Base-by-base conservation (phyloP, 1,140 invertebrate genomes). In the Stegodyphus mimosarum region DNA sequence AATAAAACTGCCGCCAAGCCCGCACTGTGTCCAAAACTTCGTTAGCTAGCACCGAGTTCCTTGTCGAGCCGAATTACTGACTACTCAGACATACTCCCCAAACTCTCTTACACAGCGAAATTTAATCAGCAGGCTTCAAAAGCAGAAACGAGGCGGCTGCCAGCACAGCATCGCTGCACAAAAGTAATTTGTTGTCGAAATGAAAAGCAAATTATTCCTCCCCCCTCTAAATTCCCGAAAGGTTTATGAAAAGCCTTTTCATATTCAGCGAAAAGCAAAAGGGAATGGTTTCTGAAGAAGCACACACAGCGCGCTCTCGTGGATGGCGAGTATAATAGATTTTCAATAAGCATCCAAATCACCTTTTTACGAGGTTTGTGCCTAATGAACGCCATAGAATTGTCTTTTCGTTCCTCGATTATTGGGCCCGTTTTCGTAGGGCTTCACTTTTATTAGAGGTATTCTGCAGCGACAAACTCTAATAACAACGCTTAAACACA, bases 321-420 rank as follows among this genome's bases (percentile, higher is more conserved):
- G 9, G 15, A 9, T 4, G 72, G 52, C 51, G 60, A 74, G 18
- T 52, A 74, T 74, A 74, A 74, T 74, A 74, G 72, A 53, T 74
- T 74, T 74, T 74, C 72, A 74, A 74, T 74, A 74, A 74, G 72
- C 72, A 74, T 74, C 72, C 72, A 74, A 55, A 74, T 74, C 72
- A 60, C 72, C 72, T 74, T 74, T 74, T 74, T 74, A 74, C 72
- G 72, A 74, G 72, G 52, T 74, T 74, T 51, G 72, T 53, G 72
- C 72, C 60, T 74, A 50, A 74, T 74, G 72, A 74, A 74, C 17
- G 53, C n/a, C 52, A 53, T 53, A 51, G 60, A 74, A 74, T 74
- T 74, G 72, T 74, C 72, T 60, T 13, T 33, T 33, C 33, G 33
- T 33, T 33, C 10, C 9, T 33, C 33, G 52, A 60, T 55, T 55